phyloP scores from a whole-genome alignment of 1,140 invertebrate species.

The Scaptomyza graminum region DNA sequence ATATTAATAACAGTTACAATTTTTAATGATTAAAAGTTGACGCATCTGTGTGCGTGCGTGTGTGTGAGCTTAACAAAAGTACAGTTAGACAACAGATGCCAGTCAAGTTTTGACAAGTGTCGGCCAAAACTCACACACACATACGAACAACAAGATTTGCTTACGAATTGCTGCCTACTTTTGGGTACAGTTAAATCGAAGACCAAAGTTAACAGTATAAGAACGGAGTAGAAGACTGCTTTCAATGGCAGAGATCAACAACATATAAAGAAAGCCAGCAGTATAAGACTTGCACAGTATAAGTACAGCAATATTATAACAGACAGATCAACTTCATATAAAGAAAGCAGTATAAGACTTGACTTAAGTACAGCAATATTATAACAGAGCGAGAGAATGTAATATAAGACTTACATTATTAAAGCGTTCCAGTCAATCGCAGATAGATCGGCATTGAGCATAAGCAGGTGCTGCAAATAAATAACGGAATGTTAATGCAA shows the following conservation, averaged over 20 bases:
- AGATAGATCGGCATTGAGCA: too few species aligned
- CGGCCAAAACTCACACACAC: slow-evolving; percentile 1
- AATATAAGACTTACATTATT: too few species aligned
- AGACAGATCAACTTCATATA: not conserved
- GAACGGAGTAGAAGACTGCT: not conserved
- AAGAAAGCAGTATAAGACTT: slow-evolving; percentile 2
- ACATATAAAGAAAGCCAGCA: not conserved
- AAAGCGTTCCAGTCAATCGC: too few species aligned
- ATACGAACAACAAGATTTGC: slow-evolving; percentile 1
- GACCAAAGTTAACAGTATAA: not conserved
- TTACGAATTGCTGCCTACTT: slow-evolving; percentile 19
- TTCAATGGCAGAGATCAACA: too few species aligned
- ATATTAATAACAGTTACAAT: slow-evolving; percentile 82
- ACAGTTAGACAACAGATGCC: slow-evolving; percentile 62
- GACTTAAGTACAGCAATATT: too few species aligned
- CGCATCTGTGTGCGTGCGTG: slow-evolving; percentile 56
- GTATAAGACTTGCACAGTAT: not conserved
- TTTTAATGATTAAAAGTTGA: slow-evolving; percentile 81
- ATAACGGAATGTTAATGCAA: slow-evolving; percentile 13
- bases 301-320: too few species aligned
- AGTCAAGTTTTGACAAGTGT: slow-evolving; percentile 56
- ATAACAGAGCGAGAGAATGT: too few species aligned
- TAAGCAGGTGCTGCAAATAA: not conserved
- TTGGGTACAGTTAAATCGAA: slow-evolving; percentile 2
- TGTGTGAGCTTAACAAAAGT: slow-evolving; percentile 51